Evolutionary conservation across 2,888 invertebrate genomes (phyloP), one percentile per base, ranked within the genome.

Genomic region (Acanthosepion lycidas): DNA sequence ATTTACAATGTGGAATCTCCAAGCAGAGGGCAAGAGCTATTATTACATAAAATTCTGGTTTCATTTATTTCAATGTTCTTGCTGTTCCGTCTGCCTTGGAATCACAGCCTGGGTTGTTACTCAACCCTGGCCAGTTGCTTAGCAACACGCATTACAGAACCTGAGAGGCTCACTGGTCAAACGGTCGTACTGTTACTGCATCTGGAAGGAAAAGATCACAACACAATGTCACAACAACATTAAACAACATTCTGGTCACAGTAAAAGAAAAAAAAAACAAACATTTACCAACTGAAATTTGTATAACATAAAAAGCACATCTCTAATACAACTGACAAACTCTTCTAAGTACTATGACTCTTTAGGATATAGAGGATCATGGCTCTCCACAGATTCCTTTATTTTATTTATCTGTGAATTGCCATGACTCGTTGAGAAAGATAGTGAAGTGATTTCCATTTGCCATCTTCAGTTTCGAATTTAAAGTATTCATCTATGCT

Each of bases 181-280:
- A 96, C 97, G 94, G 96, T 96, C 64, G 96, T 96, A 95, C 96
- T 96, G 96, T 96, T 96, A 95, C 96, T 96, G 95, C 96, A 96
- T 95, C 96, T 96, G 96, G 92, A 95, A 96, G 94, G 94, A 95
- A 95, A 95, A 93, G 26, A 33, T 26, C 2, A 93, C 55, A 20
- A 51, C 20, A 93, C 20, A 93, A 93, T 93, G 42, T 49, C 93
- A 93, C n/a, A 51, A 93, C n/a, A 92, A 42, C 49, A 49, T 51
- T 20, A 92, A 51, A 53, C 93, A 33, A 92, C 49, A 92, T 51
- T 92, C 48, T 12, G 20, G 53, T 42, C 48, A 92, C 48, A 51
- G 26, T 9, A 6, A 93, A 28, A n/a, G 5, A n/a, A 78, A 28
- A 28, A 9, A 78, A 26, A 26, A 3, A 78, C 33, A n/a, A 15